Percentiles rank a stretch among this genome's conserved stretches.
Evolutionary conservation across 30 jellyfish, hydroid and myxozoan species (phyloP).

Genomic region (Cassiopea xamachana): DNA sequence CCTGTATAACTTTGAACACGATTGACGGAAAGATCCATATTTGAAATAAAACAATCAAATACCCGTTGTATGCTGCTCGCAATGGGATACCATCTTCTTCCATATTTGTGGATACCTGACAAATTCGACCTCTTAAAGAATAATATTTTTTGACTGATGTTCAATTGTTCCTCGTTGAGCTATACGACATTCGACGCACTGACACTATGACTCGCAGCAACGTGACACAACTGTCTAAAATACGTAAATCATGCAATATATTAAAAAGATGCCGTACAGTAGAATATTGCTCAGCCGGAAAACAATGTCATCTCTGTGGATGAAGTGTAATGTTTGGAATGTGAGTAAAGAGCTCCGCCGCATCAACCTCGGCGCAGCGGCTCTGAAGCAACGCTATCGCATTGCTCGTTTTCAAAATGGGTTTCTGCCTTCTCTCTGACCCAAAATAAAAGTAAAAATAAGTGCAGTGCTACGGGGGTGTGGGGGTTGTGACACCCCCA

Average conservation of each 20-base stretch:
- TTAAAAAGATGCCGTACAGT: background rate
- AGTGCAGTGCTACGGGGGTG: no score
- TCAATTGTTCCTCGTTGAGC: background rate
- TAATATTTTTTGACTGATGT: background rate
- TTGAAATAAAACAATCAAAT: no score
- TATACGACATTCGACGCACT: background rate
- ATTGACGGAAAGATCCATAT: no score
- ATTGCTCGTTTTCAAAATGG: background rate
- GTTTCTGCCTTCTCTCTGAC: background rate
- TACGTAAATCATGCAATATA: background rate
- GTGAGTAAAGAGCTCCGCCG: slow-evolving; percentile 12
- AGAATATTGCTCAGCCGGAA: background rate
- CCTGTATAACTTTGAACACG: no score
- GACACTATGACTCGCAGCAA: background rate
- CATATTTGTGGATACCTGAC: background rate
- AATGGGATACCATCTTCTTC: slow-evolving; percentile 83
- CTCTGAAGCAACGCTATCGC: background rate
- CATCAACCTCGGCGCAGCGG: background rate
- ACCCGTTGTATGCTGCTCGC: slow-evolving; percentile 93
- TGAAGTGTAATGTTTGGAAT: slow-evolving; percentile 23
- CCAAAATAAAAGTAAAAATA: no score
- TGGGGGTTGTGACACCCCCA: no score
- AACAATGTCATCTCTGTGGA: background rate
- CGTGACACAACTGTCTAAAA: background rate
- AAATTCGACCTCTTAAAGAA: background rate